Evolutionary conservation across 2,797 vertebrate genomes (phyloP), one percentile per base, ranked within the genome.

Genomic region (Melanotaenia boesemani): DNA sequence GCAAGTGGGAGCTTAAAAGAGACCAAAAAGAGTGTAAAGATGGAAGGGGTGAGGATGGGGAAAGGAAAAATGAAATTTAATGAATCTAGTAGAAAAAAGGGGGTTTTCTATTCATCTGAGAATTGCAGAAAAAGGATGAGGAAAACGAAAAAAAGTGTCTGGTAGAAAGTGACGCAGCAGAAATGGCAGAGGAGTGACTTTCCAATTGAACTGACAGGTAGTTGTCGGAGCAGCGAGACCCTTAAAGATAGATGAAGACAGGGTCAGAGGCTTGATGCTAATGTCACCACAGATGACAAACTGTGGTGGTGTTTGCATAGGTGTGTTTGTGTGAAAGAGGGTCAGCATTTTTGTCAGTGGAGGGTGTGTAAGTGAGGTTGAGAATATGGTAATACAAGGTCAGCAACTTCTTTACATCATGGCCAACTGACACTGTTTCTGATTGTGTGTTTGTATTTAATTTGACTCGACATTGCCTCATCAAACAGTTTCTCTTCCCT

Each of bases 281-380:
- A 81, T 77, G 85, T 86, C 84, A 86, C 16, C 22, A 39, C 80
- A 63, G 78, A 86, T 89, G 88, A 91, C 85, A 85, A 88, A 86
- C 73, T 55, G 62, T 30, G 39, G 9, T 4, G 61, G 44, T 71
- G 65, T 46, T 44, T 68, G 59, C 44, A 39, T 39, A 20, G 8
- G 63, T 57, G 30, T 48, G 30, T 34, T 39, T 58, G 63, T 70
- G 63, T 39, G 44, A 62, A 60, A 68, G 24, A 30, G 74, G 78
- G 73, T 82, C 81, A 83, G 85, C 83, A 72, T 12, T 76, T 79
- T 77, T 52, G 34, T 34, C 56, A 55, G 26, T 74, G 46, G 26
- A n/a, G 56, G 26, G 56, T 63, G 15, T 70, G n/a, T 32, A 32
- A 58, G 37, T 55, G 30, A 30, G 1, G 48, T 39, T 48, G 26